Percentiles rank a stretch among this genome's conserved stretches.
Conservation (phyloP, 1,140 invertebrate species). For the Trachymyrmex cornetzi region DNA sequence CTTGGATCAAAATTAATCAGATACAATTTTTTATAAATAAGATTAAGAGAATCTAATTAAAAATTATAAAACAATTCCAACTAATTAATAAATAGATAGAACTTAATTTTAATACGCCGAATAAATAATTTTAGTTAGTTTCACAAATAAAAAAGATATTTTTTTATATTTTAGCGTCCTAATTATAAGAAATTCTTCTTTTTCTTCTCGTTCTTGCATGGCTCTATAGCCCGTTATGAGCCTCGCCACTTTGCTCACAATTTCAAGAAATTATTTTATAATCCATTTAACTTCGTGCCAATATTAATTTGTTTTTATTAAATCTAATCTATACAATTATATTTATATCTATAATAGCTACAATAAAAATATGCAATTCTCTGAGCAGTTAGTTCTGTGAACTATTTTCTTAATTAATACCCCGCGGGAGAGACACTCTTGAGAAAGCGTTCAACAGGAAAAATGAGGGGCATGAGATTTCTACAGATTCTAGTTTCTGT, state of each 20-base stretch:
- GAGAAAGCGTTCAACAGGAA: neutral
- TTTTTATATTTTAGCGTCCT: neutral
- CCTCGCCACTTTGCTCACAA: too few relatives aligned
- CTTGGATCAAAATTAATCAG: neutral
- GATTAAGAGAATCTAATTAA: neutral
- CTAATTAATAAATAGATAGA: neutral
- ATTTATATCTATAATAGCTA: neutral
- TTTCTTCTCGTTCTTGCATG: too few relatives aligned
- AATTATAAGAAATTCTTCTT: neutral
- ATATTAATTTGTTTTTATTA: neutral
- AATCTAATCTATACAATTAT: slow-evolving; percentile 14
- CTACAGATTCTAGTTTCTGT: neutral
- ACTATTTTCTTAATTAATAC: neutral
- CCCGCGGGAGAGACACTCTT: neutral
- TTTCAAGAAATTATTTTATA: neutral
- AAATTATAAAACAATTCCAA: neutral
- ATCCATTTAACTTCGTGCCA: neutral
- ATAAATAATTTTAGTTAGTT: neutral
- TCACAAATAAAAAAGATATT: neutral
- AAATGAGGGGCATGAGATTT: neutral
- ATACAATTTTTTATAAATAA: neutral
- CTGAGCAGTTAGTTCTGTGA: neutral
- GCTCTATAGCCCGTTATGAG: too few relatives aligned
- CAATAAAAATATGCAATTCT: neutral
- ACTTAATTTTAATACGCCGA: neutral